A percentile compares a stretch with the other conserved stretches of the same genome.
Evolutionary conservation across 2,797 vertebrate species (phyloP).

Genomic region (Pitangus sulphuratus): DNA sequence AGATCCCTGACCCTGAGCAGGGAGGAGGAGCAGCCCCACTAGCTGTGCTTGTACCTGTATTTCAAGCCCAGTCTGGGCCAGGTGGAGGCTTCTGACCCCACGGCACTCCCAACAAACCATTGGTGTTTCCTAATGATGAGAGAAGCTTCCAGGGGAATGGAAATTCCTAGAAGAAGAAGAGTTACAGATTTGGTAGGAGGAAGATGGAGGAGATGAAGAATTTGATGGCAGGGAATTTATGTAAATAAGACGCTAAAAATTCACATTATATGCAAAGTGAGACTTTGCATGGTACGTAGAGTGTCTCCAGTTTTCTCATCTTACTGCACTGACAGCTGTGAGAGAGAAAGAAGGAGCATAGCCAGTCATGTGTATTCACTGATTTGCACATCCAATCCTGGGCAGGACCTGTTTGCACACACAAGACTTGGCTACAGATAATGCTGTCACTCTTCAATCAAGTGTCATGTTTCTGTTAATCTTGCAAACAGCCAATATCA

Average conservation of each 20-base stretch:
- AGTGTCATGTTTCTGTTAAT: not conserved
- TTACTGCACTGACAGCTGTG: not conserved
- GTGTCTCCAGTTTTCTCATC: not conserved
- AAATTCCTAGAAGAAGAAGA: not conserved
- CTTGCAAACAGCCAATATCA: not conserved
- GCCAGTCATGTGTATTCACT: not conserved
- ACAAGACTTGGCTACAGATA: not conserved
- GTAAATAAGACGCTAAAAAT: not conserved
- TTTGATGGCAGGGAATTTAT: not conserved
- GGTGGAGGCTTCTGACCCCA: not conserved
- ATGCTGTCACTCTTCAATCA: not conserved
- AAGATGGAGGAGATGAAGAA: not conserved
- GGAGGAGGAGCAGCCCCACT: not conserved
- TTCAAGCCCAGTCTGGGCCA: not conserved
- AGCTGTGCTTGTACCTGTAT: not conserved
- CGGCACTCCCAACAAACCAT: fast-evolving
- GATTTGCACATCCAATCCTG: not conserved
- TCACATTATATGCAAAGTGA: not conserved
- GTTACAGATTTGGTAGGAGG: not conserved
- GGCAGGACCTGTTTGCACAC: not conserved
- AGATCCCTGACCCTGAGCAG: not conserved
- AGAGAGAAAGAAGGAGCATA: not conserved
- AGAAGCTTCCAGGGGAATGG: not conserved
- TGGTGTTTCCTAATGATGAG: not conserved
- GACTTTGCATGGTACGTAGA: not conserved